Evolutionary conservation across 2,888 invertebrate species (phyloP), one percentile per base, ranked within the genome.

Genomic region (Xestia sexstrigata): DNA sequence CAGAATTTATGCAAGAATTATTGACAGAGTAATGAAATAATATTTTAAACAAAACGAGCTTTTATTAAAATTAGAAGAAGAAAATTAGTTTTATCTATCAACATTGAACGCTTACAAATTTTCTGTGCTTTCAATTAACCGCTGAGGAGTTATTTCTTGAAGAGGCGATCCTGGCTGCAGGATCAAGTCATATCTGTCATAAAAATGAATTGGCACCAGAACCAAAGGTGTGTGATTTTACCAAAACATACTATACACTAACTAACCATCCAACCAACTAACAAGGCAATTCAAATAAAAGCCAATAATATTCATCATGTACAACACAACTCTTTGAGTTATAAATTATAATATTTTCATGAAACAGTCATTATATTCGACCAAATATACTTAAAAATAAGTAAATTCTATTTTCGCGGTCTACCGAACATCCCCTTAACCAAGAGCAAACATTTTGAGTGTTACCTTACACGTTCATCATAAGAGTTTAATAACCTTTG

Each of bases 401-500:
- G 7, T 9, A 17, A 17, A 15, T n/a, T 39, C 23, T 39, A 30
- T 3, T 73, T 52, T 55, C 15, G 8, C 5, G 9, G 15, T 4
- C 6, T 26, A 26, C 13, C 13, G 0, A 52, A 7, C 74, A n/a
- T 6, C 30, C 62, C 17, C 52, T 78, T 78, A 78, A 78, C 17
- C 0, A 58, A 52, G 23, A 80, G 35, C 35, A 80, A 80, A 62
- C 35, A 52, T 79, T 70, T 30, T 17, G 20, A 49, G 30, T 70
- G 47, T 47, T 67, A 35, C 49, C 71, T 79, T 52, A 52, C 39
- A 71, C 49, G 77, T 62, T 77, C 73, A 72, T 72, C 42, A 70
- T 60, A 60, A 42, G n/a, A 17, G n/a, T 13, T 17, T 49, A 47
- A 79, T 66, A 76, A 71, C 74, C 74, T 78, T 84, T 65, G 65